Conservation (phyloP, 2,888 invertebrate genomes). For the Suillia variegata region DNA sequence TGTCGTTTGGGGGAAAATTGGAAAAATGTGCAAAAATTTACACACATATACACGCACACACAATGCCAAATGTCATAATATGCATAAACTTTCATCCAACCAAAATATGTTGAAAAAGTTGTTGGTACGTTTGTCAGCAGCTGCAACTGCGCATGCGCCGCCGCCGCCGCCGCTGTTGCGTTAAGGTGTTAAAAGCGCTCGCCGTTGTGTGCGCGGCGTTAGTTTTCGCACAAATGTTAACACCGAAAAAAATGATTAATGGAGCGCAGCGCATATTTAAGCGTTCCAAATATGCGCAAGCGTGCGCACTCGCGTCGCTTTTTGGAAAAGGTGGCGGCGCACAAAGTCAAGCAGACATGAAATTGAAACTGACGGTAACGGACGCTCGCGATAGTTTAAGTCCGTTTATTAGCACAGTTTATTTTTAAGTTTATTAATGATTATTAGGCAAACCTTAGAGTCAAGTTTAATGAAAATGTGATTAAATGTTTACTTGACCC, state of each 20-base stretch:
- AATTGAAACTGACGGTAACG: background rate
- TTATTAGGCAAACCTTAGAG: no score
- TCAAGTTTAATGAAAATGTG: no score
- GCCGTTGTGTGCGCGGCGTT: slow-evolving; percentile 14
- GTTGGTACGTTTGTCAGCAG: background rate
- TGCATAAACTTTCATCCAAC: slow-evolving; percentile 7
- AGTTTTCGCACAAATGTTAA: slow-evolving; percentile 19
- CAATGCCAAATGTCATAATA: slow-evolving; percentile 14
- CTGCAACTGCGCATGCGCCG: background rate
- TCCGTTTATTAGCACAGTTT: no score
- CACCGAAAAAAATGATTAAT: slow-evolving; percentile 20
- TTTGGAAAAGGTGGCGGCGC: background rate
- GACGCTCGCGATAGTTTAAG: no score
- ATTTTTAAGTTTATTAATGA: no score
- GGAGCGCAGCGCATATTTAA: slow-evolving; percentile 21
- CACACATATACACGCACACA: background rate
- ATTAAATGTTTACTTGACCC: no score
- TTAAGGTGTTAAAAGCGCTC: slow-evolving; percentile 1
- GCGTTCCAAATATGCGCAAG: background rate
- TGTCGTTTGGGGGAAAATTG: background rate
- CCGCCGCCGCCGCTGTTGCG: background rate
- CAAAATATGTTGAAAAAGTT: background rate
- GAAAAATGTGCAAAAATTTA: background rate
- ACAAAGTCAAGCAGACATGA: background rate
- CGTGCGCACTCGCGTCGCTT: background rate